phyloP scores from a whole-genome alignment of 2,113 vertebrate species.

The Cairina moschata region DNA sequence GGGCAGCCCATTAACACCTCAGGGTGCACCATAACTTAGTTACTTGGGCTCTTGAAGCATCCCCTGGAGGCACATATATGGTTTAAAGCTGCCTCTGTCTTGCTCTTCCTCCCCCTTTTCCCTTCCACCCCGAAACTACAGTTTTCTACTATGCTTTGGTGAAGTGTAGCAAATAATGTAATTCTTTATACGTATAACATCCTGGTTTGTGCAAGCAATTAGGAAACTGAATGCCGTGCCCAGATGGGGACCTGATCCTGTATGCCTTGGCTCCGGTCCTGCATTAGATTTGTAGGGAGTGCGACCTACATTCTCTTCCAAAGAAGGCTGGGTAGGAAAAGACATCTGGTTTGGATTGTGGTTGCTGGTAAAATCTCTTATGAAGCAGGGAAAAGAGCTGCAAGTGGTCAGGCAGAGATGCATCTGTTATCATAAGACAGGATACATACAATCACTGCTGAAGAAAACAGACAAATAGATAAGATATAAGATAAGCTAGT shows the following conservation, averaged over 20 bases:
- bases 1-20: slow-evolving; percentile 14
- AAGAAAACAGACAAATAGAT: background rate
- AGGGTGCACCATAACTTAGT: slow-evolving; percentile 13
- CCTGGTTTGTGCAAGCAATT: slow-evolving; percentile 55
- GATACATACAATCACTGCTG: background rate
- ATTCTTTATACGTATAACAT: slow-evolving; percentile 20
- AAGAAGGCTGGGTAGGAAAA: slow-evolving; percentile 51
- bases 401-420: slow-evolving; percentile 26
- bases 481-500: background rate
- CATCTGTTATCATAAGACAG: slow-evolving; percentile 10
- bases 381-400: slow-evolving; percentile 21
- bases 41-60: background rate
- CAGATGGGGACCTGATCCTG: slow-evolving; percentile 64
- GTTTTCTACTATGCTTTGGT: slow-evolving; percentile 11
- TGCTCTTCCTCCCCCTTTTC: slow-evolving; percentile 24
- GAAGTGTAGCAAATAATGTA: slow-evolving; percentile 35
- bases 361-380: slow-evolving; percentile 54
- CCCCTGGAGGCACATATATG: background rate
- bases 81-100: slow-evolving; percentile 24
- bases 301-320: slow-evolving; percentile 66
- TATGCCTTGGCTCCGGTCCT: slow-evolving; percentile 32
- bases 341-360: slow-evolving; percentile 62
- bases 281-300: slow-evolving; percentile 64
- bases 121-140: background rate
- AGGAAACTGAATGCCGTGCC: background rate